Percentiles rank a stretch among this genome's conserved stretches.
phyloP scores from a whole-genome alignment of 1,140 invertebrate genomes.

The Halyomorpha halys region DNA sequence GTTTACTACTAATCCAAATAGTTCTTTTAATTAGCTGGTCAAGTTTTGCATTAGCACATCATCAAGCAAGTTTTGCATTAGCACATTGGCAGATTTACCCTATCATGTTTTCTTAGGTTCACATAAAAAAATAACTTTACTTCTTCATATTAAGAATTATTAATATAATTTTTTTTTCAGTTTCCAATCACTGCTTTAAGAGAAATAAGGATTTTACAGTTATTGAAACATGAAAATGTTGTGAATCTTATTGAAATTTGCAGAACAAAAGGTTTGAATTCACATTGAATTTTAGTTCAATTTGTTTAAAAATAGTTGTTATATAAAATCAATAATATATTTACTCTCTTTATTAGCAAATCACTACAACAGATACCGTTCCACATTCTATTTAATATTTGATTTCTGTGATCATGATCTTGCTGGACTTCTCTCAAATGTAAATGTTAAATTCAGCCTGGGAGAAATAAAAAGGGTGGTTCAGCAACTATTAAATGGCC shows the following conservation, averaged over 20 bases:
- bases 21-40: too few species aligned
- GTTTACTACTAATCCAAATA: too few species aligned
- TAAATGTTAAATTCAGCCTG: slow-evolving; percentile 91
- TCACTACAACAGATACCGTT: slow-evolving; percentile 73
- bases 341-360: slow-evolving; percentile 48
- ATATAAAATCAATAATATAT: not conserved
- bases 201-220: slow-evolving; percentile 94
- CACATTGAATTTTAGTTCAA: not conserved
- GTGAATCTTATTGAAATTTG: slow-evolving; percentile 96
- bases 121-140: too few species aligned
- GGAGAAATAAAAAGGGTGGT: slow-evolving; percentile 98
- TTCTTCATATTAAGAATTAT: too few species aligned
- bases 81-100: too few species aligned
- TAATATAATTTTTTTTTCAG: slow-evolving; percentile 42
- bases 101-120: too few species aligned
- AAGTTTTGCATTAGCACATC: too few species aligned
- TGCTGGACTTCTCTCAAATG: slow-evolving; percentile 90
- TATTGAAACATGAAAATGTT: slow-evolving; percentile 94
- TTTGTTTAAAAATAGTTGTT: slow-evolving; percentile 7
- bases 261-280: slow-evolving; percentile 60
- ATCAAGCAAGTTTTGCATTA: too few species aligned
- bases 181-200: slow-evolving; percentile 96
- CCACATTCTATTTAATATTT: slow-evolving; percentile 96
- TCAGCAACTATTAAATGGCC: slow-evolving; percentile 91
- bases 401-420: slow-evolving; percentile 99